Base-by-base conservation (phyloP, 23 tunicate species). In the Botrylloides violaceus region DNA sequence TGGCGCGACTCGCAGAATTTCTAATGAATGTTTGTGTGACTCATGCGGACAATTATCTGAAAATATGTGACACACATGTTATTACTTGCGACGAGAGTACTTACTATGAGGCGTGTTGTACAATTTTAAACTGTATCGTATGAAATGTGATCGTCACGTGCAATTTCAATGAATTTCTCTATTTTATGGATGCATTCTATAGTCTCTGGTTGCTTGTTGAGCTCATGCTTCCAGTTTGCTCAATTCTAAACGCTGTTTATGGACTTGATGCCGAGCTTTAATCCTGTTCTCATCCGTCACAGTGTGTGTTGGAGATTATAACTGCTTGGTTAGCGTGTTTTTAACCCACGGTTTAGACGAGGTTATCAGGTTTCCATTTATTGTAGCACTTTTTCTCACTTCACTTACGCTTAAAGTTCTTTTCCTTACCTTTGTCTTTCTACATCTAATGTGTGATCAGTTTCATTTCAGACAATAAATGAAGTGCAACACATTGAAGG, bases 391-490 rank as follows among this genome's bases (percentile, higher is more conserved):
- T 43, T 15, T 43, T 43, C 53, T 43, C 53, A n/a, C n/a, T n/a
- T n/a, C n/a, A n/a, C n/a, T n/a, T n/a, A n/a, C n/a, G n/a, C n/a
- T n/a, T n/a, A 43, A 43, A 43, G 53, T 43, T 43, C 53, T 63
- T 3, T 63, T 28, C 34, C 33, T 63, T 63, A 27, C 7, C 35
- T 28, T 63, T 7, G 35, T 9, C 33, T 63, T 63, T 63, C 4
- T 33, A 28, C 70, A 63, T 34, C 70, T 19, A 9, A 63, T 33
- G 32, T 63, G 33, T 63, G 70, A 33, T 63, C 4, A 15, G 36
- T 63, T 63, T 63, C 35, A 63, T 63, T 63, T 63, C 70, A 31
- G 3, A 33, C 26, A 63, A 63, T 7, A 27, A 63, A 63, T 27
- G 12, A 63, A 63, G 55, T 22, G 27, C 64, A 7, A 22, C 64